A percentile compares a stretch with the other conserved stretches of the same genome.
These are phyloP conservation scores for Ceratina australensis DNA, from an alignment of 1,140 invertebrate genomes.

Conservation along the genomic window DNA sequence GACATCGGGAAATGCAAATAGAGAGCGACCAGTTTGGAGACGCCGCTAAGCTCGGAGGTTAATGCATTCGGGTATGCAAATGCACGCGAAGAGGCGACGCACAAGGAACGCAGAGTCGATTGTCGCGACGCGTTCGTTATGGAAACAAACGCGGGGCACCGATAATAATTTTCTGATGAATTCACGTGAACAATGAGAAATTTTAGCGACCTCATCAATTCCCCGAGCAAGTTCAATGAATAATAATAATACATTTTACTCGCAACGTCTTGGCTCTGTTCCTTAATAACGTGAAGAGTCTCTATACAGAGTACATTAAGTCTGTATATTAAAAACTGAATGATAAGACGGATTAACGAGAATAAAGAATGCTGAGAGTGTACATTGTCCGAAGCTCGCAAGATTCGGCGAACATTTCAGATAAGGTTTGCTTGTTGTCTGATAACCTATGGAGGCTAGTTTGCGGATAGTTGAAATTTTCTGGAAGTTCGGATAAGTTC, in stretches of 20 bases:
- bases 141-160: slow-evolving; percentile 17
- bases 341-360: too few relatives aligned
- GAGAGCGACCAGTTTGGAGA: slow-evolving; percentile 35
- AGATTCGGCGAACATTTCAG: background rate
- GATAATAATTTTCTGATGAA: slow-evolving; percentile 16
- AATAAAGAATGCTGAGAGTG: background rate
- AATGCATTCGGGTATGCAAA: slow-evolving; percentile 49
- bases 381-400: background rate
- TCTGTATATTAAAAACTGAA: too few relatives aligned
- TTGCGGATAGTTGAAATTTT: slow-evolving; percentile 4
- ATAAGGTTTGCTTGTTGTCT: background rate
- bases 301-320: too few relatives aligned
- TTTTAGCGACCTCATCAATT: too few relatives aligned
- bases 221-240: too few relatives aligned
- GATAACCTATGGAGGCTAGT: background rate
- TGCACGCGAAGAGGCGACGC: slow-evolving; percentile 23
- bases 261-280: too few relatives aligned
- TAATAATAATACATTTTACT: too few relatives aligned
- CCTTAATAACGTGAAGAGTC: too few relatives aligned
- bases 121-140: slow-evolving; percentile 31
- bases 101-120: slow-evolving; percentile 16
- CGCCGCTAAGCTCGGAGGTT: slow-evolving; percentile 35
- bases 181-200: too few relatives aligned
- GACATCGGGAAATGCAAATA: slow-evolving; percentile 42
- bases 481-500: slow-evolving; percentile 1